These are phyloP conservation scores for Pseudorectes ferrugineus DNA, from an alignment of 2,113 vertebrate species.

Conservation along the genomic window DNA sequence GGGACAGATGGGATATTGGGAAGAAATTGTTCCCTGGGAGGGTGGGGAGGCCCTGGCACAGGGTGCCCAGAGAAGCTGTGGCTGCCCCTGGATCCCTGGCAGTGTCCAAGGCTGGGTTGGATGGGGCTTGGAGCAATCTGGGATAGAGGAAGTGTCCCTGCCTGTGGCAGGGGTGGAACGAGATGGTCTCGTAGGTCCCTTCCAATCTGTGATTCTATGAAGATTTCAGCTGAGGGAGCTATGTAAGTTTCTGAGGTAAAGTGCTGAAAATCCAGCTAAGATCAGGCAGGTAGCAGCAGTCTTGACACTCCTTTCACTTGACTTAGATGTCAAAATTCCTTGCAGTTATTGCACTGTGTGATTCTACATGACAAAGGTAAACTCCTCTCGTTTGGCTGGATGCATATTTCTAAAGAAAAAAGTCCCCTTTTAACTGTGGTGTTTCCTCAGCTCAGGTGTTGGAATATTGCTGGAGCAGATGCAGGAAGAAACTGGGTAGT, in stretches of 20 bases:
- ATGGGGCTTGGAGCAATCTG: background rate
- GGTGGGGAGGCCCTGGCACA: no score
- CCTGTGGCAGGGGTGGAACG: fast-evolving
- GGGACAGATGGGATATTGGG: no score
- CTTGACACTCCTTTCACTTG: background rate
- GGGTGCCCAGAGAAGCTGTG: no score
- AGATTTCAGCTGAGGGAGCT: background rate
- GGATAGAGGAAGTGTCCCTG: background rate
- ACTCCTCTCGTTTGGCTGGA: background rate
- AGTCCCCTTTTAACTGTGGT: background rate
- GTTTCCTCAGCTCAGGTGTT: background rate
- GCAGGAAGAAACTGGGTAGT: background rate
- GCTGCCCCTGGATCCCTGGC: no score
- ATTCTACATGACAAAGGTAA: background rate
- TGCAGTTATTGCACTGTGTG: background rate
- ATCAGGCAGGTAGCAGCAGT: background rate
- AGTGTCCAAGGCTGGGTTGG: background rate
- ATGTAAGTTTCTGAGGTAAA: background rate
- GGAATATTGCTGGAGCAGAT: background rate
- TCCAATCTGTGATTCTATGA: background rate
- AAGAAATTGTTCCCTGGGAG: no score
- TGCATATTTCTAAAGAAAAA: background rate
- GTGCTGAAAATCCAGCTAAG: background rate
- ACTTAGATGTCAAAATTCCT: background rate
- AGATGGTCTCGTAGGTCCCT: background rate